Base-by-base conservation (phyloP, 2,113 vertebrate species). In the Gambusia affinis region DNA sequence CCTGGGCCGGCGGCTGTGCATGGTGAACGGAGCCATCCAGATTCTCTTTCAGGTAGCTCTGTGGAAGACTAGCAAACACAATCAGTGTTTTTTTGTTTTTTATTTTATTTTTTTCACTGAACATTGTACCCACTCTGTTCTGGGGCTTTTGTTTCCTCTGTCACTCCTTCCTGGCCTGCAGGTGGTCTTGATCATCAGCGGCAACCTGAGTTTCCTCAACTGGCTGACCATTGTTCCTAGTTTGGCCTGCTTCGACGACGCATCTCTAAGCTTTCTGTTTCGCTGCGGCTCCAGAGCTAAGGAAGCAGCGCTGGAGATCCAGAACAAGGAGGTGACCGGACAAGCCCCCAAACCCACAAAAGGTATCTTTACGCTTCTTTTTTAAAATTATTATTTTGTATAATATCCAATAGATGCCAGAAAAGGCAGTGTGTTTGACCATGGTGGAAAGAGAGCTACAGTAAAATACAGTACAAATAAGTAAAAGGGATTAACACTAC, bases 121-220 rank as follows among this genome's bases (percentile, higher is more conserved):
- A 64, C 33, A 8, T 64, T 64, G 29, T 31, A 29, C 61, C 30
- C 4, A 42, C 14, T 28, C 12, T 30, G 61, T 31, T 63, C 2
- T 22, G 19, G 3, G 62, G 29, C 7, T 33, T 33, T 31, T 22
- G 27, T 1, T 68, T 57, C 64, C 0, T 70, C 14, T 39, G 12
- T 12, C 6, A 17, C 60, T 7, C 76, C 28, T 64, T 30, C 17
- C 65, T 37, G 51, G 75, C 60, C 65, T 8, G 0, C 17, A 99
- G 98, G 94, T 94, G 24, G 85, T 93, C 29, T 94, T 99, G 68
- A 96, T 98, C 54, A 0, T 96, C 2, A 99, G 97, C 0, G 97
- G 97, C 33, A 99, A 98, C 92, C 94, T 99, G 85, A 99, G 97
- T 82, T 99, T 99, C 90, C 94, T 99, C 3, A 99, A 99, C 95